Percentiles rank a stretch among this genome's conserved stretches.
phyloP scores from a whole-genome alignment of 2,888 invertebrate species.

The Papilio demoleus region DNA sequence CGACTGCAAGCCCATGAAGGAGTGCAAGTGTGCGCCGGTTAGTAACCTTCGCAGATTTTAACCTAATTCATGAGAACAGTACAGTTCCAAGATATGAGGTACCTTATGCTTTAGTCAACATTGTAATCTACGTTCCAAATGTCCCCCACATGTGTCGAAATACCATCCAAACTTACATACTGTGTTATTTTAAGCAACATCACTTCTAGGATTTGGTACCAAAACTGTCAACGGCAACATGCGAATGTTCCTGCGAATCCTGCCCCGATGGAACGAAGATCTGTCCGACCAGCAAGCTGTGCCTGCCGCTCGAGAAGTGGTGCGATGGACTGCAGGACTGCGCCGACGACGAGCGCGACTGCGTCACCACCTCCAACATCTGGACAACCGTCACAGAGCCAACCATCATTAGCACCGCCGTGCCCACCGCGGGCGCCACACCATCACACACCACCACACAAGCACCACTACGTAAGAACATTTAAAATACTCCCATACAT shows the following conservation, averaged over 20 bases:
- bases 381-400: slow-evolving; percentile 53
- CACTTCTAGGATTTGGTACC: slow-evolving; percentile 85
- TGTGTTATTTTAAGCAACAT: too few relatives aligned
- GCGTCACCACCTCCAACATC: slow-evolving; percentile 60
- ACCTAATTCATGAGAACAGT: too few relatives aligned
- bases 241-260: slow-evolving; percentile 89
- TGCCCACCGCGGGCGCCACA: slow-evolving; percentile 54
- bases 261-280: slow-evolving; percentile 86
- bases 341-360: slow-evolving; percentile 91
- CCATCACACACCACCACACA: slow-evolving; percentile 49
- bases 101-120: too few relatives aligned
- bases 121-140: too few relatives aligned
- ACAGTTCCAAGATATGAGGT: too few relatives aligned
- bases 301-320: slow-evolving; percentile 88
- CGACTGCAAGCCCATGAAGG: slow-evolving; percentile 87
- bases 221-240: slow-evolving; percentile 83
- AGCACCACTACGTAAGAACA: slow-evolving; percentile 46
- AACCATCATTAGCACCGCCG: slow-evolving; percentile 51
- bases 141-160: too few relatives aligned
- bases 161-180: too few relatives aligned
- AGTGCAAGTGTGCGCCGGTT: slow-evolving; percentile 85
- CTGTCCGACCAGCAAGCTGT: slow-evolving; percentile 89
- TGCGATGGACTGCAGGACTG: slow-evolving; percentile 93
- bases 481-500: not conserved
- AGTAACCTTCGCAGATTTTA: slow-evolving; percentile 42